These are phyloP conservation scores for Dynastes grantii DNA, from an alignment of 2,888 invertebrate species.

Conservation along the genomic window DNA sequence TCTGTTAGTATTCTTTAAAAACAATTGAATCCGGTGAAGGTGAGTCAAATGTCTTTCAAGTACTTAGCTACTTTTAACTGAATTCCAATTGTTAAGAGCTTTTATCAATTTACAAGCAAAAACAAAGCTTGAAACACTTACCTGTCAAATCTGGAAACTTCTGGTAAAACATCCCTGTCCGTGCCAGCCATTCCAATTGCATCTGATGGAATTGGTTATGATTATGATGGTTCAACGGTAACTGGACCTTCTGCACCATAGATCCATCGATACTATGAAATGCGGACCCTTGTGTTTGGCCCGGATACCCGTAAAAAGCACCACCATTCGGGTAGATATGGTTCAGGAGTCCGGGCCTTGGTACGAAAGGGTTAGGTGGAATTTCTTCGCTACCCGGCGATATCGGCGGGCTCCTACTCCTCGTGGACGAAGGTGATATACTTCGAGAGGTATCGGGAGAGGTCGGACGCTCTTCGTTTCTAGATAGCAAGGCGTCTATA, in stretches of 20 bases:
- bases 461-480: slow-evolving; percentile 64
- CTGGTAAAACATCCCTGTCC: slow-evolving; percentile 94
- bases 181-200: slow-evolving; percentile 92
- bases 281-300: slow-evolving; percentile 73
- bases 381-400: slow-evolving; percentile 89
- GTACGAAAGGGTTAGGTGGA: slow-evolving; percentile 72
- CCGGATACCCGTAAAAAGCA: slow-evolving; percentile 70
- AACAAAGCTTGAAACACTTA: slow-evolving; percentile 65
- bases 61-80: too few relatives aligned
- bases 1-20: too few relatives aligned
- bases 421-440: slow-evolving; percentile 72
- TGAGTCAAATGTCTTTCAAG: too few relatives aligned
- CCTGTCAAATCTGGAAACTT: slow-evolving; percentile 89
- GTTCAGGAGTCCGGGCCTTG: slow-evolving; percentile 76
- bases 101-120: too few relatives aligned
- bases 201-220: slow-evolving; percentile 81
- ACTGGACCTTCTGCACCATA: slow-evolving; percentile 72
- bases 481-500: slow-evolving; percentile 89
- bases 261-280: slow-evolving; percentile 73
- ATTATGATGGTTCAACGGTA: slow-evolving; percentile 68
- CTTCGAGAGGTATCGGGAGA: slow-evolving; percentile 67
- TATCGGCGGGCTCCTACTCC: slow-evolving; percentile 87
- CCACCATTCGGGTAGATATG: slow-evolving; percentile 66
- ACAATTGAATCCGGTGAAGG: too few relatives aligned
- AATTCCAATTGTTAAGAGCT: too few relatives aligned